These are phyloP conservation scores for Spea bombifrons DNA, from an alignment of 2,113 vertebrate genomes.

Conservation along the genomic window DNA sequence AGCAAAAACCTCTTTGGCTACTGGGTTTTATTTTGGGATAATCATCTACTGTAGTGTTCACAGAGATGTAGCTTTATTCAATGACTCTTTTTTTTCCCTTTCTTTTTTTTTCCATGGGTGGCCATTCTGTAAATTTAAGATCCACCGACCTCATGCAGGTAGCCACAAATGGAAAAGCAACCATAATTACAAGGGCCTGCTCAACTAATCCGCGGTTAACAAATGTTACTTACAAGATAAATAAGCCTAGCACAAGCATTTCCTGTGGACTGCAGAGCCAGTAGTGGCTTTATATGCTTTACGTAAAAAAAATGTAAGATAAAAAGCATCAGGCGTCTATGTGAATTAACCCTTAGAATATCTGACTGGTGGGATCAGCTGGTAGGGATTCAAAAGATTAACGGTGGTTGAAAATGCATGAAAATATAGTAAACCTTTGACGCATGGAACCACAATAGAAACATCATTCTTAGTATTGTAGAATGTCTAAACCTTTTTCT, in stretches of 20 bases:
- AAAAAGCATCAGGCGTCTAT: background rate
- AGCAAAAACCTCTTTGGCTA: conserved; percentile 56
- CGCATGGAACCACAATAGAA: conserved; percentile 53
- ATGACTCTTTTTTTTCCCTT: conserved; percentile 53
- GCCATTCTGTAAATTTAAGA: conserved; percentile 74
- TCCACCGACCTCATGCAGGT: conserved; percentile 67
- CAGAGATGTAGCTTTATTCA: conserved; percentile 61
- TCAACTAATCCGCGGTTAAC: conserved; percentile 65
- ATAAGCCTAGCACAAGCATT: conserved; percentile 59
- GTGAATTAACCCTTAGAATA: conserved; percentile 40
- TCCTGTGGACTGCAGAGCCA: conserved; percentile 55
- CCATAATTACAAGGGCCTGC: conserved; percentile 69
- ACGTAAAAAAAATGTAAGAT: conserved; percentile 11
- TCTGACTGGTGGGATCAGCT: background rate
- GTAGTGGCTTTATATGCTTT: conserved; percentile 52
- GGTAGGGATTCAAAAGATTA: too few relatives aligned
- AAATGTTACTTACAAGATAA: conserved; percentile 70
- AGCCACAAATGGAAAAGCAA: conserved; percentile 67
- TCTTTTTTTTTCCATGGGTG: conserved; percentile 64
- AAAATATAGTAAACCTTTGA: conserved; percentile 57
- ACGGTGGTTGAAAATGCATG: conserved; percentile 10
- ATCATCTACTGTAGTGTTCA: conserved; percentile 62
- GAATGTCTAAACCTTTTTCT: background rate
- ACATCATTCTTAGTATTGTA: conserved; percentile 54
- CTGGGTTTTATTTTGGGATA: conserved; percentile 61